phyloP scores from a whole-genome alignment of 2,888 invertebrate species.

The Cheilosia vulpina region DNA sequence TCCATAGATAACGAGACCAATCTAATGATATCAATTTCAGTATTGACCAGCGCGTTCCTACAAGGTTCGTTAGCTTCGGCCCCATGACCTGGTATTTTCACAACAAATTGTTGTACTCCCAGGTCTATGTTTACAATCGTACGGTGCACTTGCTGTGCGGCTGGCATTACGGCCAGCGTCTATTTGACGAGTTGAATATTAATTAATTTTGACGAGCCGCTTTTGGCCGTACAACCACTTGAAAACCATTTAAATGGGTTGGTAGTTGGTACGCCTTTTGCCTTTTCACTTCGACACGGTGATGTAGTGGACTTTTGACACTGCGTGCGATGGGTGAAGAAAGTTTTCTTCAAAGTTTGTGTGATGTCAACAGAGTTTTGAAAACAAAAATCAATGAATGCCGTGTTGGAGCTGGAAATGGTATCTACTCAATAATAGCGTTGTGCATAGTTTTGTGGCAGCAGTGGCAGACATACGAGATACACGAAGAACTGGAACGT shows the following conservation, averaged over 20 bases:
- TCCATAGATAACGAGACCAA: constrained; percentile 29
- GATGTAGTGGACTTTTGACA: not conserved
- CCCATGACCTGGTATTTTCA: constrained; percentile 44
- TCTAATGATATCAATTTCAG: constrained; percentile 51
- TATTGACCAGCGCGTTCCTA: constrained; percentile 4
- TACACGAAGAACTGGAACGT: constrained; percentile 48
- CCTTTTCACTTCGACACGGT: not conserved
- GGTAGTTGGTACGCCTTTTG: not conserved
- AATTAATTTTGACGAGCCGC: constrained; percentile 19
- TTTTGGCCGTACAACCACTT: constrained; percentile 24
- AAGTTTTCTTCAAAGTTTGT: constrained; percentile 26
- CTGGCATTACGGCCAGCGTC: constrained; percentile 13
- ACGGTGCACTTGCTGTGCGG: not conserved
- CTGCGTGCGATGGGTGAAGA: constrained; percentile 38
- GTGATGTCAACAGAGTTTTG: constrained; percentile 22
- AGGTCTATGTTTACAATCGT: constrained; percentile 6
- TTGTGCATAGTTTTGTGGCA: constrained; percentile 17
- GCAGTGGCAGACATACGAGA: constrained; percentile 11
- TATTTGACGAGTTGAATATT: constrained; percentile 46
- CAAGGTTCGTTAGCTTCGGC: constrained; percentile 38
- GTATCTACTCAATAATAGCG: not conserved
- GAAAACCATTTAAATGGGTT: constrained; percentile 35
- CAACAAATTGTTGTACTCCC: constrained; percentile 2
- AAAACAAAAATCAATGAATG: constrained; percentile 34
- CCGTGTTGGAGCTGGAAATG: constrained; percentile 3